These are phyloP conservation scores for Loriculus beryllinus DNA, from an alignment of 2,797 vertebrate genomes.

Conservation along the genomic window DNA sequence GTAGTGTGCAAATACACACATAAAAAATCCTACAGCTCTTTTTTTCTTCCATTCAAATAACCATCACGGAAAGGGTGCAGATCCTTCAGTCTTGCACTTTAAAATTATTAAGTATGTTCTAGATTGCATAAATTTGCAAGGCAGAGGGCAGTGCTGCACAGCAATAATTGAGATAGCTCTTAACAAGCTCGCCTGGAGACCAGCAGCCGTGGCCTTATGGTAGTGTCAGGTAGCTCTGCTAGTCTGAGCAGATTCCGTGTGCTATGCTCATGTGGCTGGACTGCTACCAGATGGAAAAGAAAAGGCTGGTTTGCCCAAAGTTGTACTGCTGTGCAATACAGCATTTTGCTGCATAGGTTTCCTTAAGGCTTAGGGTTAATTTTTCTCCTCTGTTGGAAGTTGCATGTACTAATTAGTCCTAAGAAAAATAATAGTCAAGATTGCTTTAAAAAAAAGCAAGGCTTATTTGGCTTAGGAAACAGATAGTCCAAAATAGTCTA, in stretches of 20 bases:
- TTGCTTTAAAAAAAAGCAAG: background rate
- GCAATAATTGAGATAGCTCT: background rate
- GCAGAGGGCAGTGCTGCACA: conserved; percentile 19
- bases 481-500: background rate
- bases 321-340: background rate
- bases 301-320: background rate
- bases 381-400: conserved; percentile 48
- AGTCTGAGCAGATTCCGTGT: background rate
- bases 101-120: background rate
- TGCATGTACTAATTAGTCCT: background rate
- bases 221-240: background rate
- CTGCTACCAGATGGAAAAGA: background rate
- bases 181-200: background rate
- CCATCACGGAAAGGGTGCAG: background rate
- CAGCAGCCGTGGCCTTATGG: rapidly evolving
- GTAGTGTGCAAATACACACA: background rate
- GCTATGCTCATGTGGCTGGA: background rate
- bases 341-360: background rate
- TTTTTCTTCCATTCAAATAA: background rate
- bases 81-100: background rate
- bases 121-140: background rate
- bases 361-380: background rate
- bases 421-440: background rate
- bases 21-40: background rate
- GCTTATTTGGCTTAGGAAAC: background rate